phyloP scores from a whole-genome alignment of 2,113 vertebrate species.

The Callionymus lyra region DNA sequence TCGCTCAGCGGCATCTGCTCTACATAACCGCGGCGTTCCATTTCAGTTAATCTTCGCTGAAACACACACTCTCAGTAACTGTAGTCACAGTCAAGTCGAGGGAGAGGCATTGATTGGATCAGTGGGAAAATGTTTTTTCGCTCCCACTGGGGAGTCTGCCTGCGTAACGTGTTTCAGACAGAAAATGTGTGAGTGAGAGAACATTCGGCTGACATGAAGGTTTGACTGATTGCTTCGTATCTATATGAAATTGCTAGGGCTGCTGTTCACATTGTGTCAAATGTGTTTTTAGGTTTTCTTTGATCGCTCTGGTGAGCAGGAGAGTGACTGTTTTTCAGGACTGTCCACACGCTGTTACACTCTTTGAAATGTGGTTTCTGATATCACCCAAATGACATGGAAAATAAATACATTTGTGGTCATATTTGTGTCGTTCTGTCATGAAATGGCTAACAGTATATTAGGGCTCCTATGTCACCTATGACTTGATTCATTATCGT shows the following conservation, averaged over 20 bases:
- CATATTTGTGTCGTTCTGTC: too few species aligned
- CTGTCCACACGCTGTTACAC: too few species aligned
- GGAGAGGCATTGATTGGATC: slow-evolving; percentile 24
- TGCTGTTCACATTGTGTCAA: slow-evolving; percentile 12
- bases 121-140: slow-evolving; percentile 13
- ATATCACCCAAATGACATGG: too few species aligned
- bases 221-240: slow-evolving; percentile 33
- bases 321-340: too few species aligned
- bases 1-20: slow-evolving; percentile 24
- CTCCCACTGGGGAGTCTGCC: slow-evolving; percentile 7
- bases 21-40: slow-evolving; percentile 17
- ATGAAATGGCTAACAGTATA: too few species aligned
- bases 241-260: slow-evolving; percentile 22
- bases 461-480: too few species aligned
- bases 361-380: too few species aligned
- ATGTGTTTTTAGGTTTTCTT: too few species aligned
- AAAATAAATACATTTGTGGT: too few species aligned
- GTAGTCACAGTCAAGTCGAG: slow-evolving; percentile 17
- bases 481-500: too few species aligned
- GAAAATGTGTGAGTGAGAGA: slow-evolving; percentile 5
- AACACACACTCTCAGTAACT: slow-evolving; percentile 33
- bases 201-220: slow-evolving; percentile 24
- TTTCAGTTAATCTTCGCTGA: slow-evolving; percentile 35
- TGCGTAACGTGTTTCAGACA: neutral
- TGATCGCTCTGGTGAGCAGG: too few species aligned